Conservation (phyloP, 2,888 invertebrate genomes). For the Acronicta psi region DNA sequence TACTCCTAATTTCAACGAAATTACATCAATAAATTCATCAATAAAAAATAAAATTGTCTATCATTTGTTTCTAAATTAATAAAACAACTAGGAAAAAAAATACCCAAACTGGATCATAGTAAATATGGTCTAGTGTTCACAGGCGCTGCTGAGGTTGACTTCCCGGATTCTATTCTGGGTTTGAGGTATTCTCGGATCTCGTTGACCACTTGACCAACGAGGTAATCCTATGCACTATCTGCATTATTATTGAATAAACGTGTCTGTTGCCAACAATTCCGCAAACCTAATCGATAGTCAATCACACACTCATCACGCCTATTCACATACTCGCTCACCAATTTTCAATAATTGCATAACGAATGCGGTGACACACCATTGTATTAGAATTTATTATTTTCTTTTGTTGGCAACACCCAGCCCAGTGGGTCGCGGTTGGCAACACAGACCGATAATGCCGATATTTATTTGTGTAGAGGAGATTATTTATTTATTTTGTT, state of each 20-base stretch:
- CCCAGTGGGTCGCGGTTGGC: constrained; percentile 69
- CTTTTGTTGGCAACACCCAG: constrained; percentile 75
- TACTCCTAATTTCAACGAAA: constrained; percentile 26
- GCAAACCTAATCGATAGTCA: constrained; percentile 31
- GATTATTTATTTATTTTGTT: constrained; percentile 76
- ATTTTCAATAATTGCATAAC: constrained; percentile 84
- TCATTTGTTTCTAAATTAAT: no score
- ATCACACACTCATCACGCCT: constrained; percentile 62
- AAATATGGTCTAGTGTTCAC: no score
- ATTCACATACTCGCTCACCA: constrained; percentile 65
- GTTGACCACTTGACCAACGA: no score
- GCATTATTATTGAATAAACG: no score
- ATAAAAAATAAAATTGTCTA: no score
- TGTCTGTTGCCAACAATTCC: constrained; percentile 5
- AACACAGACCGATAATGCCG: constrained; percentile 71
- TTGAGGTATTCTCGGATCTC: no score
- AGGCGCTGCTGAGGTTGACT: no score
- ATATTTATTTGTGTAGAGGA: constrained; percentile 77
- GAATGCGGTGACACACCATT: constrained; percentile 82
- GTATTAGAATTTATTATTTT: constrained; percentile 82
- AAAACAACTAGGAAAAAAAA: no score
- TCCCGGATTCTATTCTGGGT: no score
- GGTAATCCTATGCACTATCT: no score
- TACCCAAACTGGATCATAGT: no score
- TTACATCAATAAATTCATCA: constrained; percentile 24